Evolutionary conservation across 2,797 vertebrate genomes (phyloP), one percentile per base, ranked within the genome.

Genomic region (Acridotheres tristis): DNA sequence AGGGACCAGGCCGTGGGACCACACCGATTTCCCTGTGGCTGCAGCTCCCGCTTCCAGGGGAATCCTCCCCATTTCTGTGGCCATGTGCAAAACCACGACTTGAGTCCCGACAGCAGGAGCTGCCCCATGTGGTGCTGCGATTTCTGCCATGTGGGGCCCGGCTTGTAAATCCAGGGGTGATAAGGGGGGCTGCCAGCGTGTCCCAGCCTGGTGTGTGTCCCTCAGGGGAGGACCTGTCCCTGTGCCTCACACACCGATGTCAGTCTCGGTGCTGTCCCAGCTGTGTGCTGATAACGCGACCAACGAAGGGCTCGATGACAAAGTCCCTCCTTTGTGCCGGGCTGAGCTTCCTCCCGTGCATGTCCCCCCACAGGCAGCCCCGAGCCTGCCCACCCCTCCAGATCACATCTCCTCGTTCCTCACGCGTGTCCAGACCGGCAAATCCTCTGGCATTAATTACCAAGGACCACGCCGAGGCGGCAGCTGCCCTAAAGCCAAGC

Each of bases 81-180:
- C 26, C 34, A 0, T 3, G 7, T 45, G 69, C 29, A n/a, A 76
- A 87, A 42, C 23, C 50, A 43, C 67, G 16, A 3, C 43, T 7
- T 6, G 27, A 73, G 16, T 12, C 29, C 55, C 38, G 30, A 75
- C 20, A 36, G 13, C 2, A 0, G 68, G 48, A 85, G 27, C 27
- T 55, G 65, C 65, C 43, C 54, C 82, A 42, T 5, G n/a, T 32
- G 21, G 11, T 30, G 26, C 62, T 36, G 6, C 3, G 11, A n/a
- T 2, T 29, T 61, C 27, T 47, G 54, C 68, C 57, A 2, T 0
- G 19, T 4, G 4, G 43, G 25, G 12, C 30, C 27, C 2, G 0
- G 34, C 20, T 5, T 51, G 50, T 57, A 55, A 74, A 59, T 7
- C 22, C 1, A 0, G 40, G 62, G 8, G 20, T 0, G 7, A 16